These are phyloP conservation scores for Xenus cinereus DNA, from an alignment of 2,113 vertebrate genomes.

Conservation along the genomic window DNA sequence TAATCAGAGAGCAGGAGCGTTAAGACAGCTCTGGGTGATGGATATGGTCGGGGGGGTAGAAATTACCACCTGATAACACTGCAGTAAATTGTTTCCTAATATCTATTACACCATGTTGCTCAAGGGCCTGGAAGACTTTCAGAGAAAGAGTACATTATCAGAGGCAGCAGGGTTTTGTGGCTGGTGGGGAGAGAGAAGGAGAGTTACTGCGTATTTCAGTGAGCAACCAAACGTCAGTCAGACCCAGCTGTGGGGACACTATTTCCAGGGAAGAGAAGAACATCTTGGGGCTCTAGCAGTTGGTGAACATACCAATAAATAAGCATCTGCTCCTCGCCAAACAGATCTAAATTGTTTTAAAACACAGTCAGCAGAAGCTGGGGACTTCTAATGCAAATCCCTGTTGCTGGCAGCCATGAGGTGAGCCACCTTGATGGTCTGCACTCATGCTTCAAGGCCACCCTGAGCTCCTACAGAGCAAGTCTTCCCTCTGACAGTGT, in stretches of 20 bases:
- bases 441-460: not conserved
- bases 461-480: not conserved
- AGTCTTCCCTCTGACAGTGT: not conserved
- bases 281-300: not conserved
- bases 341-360: not conserved
- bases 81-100: not conserved
- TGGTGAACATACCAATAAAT: not conserved
- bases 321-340: not conserved
- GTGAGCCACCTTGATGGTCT: not conserved
- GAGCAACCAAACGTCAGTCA: not conserved
- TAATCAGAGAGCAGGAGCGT: not conserved
- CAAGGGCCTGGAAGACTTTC: not conserved
- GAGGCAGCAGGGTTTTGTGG: not conserved
- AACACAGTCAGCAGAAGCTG: not conserved
- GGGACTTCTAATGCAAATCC: not conserved
- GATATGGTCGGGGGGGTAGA: not conserved
- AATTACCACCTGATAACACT: conserved; percentile 39
- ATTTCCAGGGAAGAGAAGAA: not conserved
- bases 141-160: not conserved
- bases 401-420: not conserved
- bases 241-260: not conserved
- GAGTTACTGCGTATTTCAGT: not conserved
- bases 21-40: not conserved
- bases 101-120: not conserved
- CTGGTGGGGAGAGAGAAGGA: not conserved